Base-by-base conservation (phyloP, 2,888 invertebrate genomes). In the Protophormia terraenovae region DNA sequence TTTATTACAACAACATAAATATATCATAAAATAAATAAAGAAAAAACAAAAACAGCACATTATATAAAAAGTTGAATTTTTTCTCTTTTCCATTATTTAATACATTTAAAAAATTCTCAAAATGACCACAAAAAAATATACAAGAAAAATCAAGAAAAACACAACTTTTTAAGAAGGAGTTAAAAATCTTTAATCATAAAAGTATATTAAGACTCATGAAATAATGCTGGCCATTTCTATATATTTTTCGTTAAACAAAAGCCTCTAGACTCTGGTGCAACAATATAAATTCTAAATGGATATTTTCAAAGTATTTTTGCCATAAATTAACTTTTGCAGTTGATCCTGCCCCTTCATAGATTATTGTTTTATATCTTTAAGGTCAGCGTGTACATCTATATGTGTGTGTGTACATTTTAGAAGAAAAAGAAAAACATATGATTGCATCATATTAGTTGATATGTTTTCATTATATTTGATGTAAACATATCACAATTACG, bases 1-100 rank as follows among this genome's bases (percentile, higher is more conserved):
- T 77, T 72, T 81, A 66, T 77, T 84, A 50, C 73, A 69, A 58
- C 60, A 71, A 32, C 76, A 66, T 41, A 72, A 29, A 72, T 58
- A 60, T 64, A 45, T 71, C 50, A 50, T 64, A 76, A 76, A 66
- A 27, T 29, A 6, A 67, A 27, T 10, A 29, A 66, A n/a, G n/a
- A n/a, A 64, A 19, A 60, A 58, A 81, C 38, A 66, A 72, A 77
- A 35, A 38, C n/a, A n/a, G n/a, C n/a, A n/a, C n/a, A n/a, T n/a
- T n/a, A n/a, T 27, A 47, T 58, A 55, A 47, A 47, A 32, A 29
- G 27, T 75, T 75, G 24, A 50, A 16, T 50, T 62, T 24, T 22
- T 32, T 67, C 53, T 58, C 8, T 50, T 32, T 55, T 77, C 58
- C n/a, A 19, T 58, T 58, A 41, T 77, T 58, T 64, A 76, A 55